These are phyloP conservation scores for Coptodon bakossiorum DNA, from an alignment of 2,113 vertebrate species.

Conservation along the genomic window DNA sequence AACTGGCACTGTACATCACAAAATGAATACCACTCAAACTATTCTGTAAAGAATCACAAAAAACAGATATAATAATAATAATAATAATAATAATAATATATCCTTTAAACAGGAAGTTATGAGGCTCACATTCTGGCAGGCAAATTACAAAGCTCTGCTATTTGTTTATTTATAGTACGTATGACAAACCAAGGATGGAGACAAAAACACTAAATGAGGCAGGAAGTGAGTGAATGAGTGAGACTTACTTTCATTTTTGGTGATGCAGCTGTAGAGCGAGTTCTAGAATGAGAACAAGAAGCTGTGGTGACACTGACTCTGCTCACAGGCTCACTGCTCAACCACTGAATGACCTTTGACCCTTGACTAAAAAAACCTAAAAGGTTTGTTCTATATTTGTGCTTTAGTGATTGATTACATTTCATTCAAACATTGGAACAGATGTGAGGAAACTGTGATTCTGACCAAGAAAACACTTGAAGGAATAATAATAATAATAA, in stretches of 20 bases:
- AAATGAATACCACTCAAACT: neutral
- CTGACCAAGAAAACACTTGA: neutral
- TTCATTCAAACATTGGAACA: neutral
- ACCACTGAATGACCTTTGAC: neutral
- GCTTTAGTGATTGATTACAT: neutral
- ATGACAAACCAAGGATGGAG: neutral
- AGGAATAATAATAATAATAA: neutral
- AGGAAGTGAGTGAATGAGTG: neutral
- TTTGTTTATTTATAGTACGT: neutral
- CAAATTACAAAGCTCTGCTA: neutral
- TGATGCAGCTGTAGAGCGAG: slow-evolving; percentile 97
- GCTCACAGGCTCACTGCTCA: neutral
- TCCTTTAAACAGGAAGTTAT: neutral
- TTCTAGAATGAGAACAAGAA: slow-evolving; percentile 75
- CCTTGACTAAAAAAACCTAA: neutral
- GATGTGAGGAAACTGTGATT: neutral
- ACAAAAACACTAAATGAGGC: neutral
- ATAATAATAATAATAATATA: neutral
- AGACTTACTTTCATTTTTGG: slow-evolving; percentile 99
- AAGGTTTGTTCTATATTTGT: neutral
- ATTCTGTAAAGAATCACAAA: neutral
- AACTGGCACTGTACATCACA: neutral
- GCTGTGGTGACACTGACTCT: neutral
- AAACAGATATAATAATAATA: neutral
- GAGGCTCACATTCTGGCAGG: neutral